Evolutionary conservation across 2,797 vertebrate genomes (phyloP).

Genomic region (Novumbra hubbsi): DNA sequence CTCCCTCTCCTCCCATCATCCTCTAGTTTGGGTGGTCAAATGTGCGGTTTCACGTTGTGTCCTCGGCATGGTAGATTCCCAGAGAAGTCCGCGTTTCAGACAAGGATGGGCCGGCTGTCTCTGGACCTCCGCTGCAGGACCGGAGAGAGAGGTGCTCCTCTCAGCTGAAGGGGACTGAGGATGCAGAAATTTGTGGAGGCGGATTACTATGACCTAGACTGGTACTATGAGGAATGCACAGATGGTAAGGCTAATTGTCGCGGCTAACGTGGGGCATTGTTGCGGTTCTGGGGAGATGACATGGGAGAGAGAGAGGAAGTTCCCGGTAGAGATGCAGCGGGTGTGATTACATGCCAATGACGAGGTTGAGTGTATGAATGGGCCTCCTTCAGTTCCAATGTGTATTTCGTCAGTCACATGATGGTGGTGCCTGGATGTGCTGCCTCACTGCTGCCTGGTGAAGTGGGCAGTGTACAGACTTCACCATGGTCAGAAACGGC

Average conservation of each 20-base stretch:
- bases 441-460: neutral
- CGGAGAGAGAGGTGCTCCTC: slow-evolving; percentile 52
- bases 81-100: slow-evolving; percentile 63
- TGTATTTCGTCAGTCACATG: slow-evolving; percentile 19
- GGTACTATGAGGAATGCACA: slow-evolving; percentile 98
- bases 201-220: slow-evolving; percentile 98
- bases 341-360: neutral
- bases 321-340: neutral
- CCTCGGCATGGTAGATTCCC: slow-evolving; percentile 19
- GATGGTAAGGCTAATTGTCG: slow-evolving; percentile 82
- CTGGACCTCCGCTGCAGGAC: slow-evolving; percentile 71
- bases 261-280: neutral
- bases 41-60: slow-evolving; percentile 57
- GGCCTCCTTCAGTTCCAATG: neutral
- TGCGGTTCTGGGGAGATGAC: neutral
- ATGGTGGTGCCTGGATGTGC: neutral
- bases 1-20: neutral
- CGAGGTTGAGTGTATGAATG: neutral
- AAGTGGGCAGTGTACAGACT: neutral
- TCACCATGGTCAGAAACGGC: neutral
- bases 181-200: slow-evolving; percentile 90
- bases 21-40: slow-evolving; percentile 62
- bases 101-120: slow-evolving; percentile 60
- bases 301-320: too few relatives aligned
- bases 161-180: slow-evolving; percentile 68